Evolutionary conservation across 2,888 invertebrate species (phyloP), one percentile per base, ranked within the genome.

Genomic region (Lagria hirta): DNA sequence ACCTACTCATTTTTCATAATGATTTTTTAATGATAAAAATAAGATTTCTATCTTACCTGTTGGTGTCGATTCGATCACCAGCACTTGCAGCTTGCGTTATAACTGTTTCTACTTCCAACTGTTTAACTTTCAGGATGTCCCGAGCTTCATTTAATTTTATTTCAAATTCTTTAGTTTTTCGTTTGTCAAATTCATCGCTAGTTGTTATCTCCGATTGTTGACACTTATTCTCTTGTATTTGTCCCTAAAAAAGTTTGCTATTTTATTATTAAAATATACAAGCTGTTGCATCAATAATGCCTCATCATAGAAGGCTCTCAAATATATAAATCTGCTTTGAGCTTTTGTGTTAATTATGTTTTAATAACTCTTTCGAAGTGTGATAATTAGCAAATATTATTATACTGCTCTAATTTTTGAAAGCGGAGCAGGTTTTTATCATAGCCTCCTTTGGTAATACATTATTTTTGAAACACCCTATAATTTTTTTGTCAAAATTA

Each of bases 141-240:
- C 68, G 52, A 36, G 62, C 64, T 3, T 49, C 35, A 4, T 53
- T 44, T 4, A 65, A 42, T 27, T 54, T 56, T 11, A 47, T 46
- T 24, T 61, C 54, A 11, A 47, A 56, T 26, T 66, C 62, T 12
- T 52, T 43, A 10, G 64, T 34, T 23, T 60, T 49, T 20, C 55
- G 57, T 28, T 58, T 58, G 18, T 62, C 61, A 40, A 61, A 65
- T 22, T 61, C 60, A 8, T 55, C 61, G 18, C 60, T 59, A 3
- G 60, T 58, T 7, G 60, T 43, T 16, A 64, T 45, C 51, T 69
- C 64, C 23, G 75, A 73, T 3, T 71, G 56, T 51, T 73, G 73
- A 23, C 71, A 52, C 45, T 73, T 70, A 43, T 74, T 72, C 36
- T 75, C 74, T 23, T 70, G 71, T 47, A 77, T 70, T 57, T 77